phyloP scores from a whole-genome alignment of 2,113 vertebrate genomes.

The Propithecus coquereli region DNA sequence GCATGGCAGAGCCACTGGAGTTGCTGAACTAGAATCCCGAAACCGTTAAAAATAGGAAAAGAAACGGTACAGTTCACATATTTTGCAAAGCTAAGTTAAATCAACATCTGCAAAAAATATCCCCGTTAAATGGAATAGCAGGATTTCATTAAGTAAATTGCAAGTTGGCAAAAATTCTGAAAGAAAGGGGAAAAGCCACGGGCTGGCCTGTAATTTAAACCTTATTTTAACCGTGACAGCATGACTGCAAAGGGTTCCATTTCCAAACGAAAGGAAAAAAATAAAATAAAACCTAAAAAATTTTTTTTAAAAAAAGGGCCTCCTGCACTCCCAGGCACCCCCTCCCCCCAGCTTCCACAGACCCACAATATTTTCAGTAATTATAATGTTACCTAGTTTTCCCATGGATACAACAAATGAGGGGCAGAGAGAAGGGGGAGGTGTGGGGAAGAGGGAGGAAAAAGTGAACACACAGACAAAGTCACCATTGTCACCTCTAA shows the following conservation, averaged over 20 bases:
- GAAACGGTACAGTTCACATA: conserved; percentile 88
- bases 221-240: conserved; percentile 94
- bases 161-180: conserved; percentile 98
- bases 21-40: conserved; percentile 66
- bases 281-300: conserved; percentile 73
- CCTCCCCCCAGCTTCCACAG: conserved; percentile 36
- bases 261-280: conserved; percentile 81
- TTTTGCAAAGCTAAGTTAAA: conserved; percentile 91
- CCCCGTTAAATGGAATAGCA: conserved; percentile 95
- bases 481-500: conserved; percentile 81
- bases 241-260: conserved; percentile 84
- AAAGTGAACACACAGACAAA: conserved; percentile 75
- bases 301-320: conserved; percentile 3
- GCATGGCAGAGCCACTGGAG: not conserved
- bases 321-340: conserved; percentile 57
- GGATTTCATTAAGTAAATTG: conserved; percentile 99
- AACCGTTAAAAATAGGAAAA: conserved; percentile 85
- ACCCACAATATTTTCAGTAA: conserved; percentile 71
- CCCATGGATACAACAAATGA: conserved; percentile 57
- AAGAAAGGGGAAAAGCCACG: conserved; percentile 95
- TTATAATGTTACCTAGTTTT: conserved; percentile 68
- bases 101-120: conserved; percentile 96
- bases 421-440: conserved; percentile 38
- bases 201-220: conserved; percentile 98
- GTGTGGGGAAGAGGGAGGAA: conserved; percentile 50